These are phyloP conservation scores for Pardosa pseudoannulata DNA, from an alignment of 2,888 invertebrate genomes.

Conservation along the genomic window DNA sequence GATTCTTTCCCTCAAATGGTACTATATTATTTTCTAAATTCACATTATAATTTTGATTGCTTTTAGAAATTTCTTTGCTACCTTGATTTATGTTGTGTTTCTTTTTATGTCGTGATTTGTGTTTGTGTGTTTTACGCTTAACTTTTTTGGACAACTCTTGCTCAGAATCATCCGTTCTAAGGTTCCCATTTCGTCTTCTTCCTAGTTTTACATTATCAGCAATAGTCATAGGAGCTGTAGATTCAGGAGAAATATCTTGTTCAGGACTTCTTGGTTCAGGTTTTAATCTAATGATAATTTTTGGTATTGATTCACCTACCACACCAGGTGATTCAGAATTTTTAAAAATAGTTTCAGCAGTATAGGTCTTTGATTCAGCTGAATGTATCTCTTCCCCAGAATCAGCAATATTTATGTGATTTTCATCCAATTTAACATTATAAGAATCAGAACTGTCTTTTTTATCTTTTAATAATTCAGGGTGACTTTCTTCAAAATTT, in stretches of 20 bases:
- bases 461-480: too few relatives aligned
- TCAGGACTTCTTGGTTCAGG: background rate
- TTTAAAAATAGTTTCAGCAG: background rate
- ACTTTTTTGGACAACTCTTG: too few relatives aligned
- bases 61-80: background rate
- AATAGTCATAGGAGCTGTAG: conserved; percentile 4
- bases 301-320: background rate
- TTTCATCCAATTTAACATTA: too few relatives aligned
- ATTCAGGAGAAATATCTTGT: background rate
- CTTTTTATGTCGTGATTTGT: conserved; percentile 1
- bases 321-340: background rate
- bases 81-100: background rate
- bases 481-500: too few relatives aligned
- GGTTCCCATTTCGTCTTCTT: background rate
- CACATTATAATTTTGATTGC: background rate
- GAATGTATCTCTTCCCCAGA: background rate
- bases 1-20: background rate
- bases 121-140: background rate
- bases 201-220: conserved; percentile 1
- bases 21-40: background rate
- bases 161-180: background rate
- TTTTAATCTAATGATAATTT: background rate
- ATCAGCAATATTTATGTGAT: too few relatives aligned
- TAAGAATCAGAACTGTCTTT: too few relatives aligned
- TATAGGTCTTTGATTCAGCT: background rate